Evolutionary conservation across 2,113 vertebrate genomes (phyloP).

Genomic region (Cricetomys ansorgei): DNA sequence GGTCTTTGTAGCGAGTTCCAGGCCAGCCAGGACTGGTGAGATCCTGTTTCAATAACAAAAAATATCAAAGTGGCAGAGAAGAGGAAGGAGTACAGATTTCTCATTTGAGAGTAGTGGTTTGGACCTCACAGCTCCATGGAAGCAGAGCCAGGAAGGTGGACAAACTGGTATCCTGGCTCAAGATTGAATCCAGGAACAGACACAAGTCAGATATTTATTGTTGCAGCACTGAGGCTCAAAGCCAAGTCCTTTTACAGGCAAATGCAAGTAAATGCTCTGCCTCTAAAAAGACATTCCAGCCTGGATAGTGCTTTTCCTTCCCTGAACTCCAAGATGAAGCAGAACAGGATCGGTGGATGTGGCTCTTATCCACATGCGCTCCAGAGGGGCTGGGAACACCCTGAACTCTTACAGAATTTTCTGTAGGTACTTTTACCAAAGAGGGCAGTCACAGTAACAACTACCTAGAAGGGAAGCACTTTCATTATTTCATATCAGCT

Average conservation of each 20-base stretch:
- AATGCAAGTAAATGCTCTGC: not conserved
- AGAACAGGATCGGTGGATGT: not conserved
- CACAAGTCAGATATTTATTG: not conserved
- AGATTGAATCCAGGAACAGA: not conserved
- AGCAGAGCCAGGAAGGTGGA: not conserved
- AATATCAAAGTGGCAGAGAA: not conserved
- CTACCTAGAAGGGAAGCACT: not conserved
- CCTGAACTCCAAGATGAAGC: not conserved
- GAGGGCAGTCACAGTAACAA: not conserved
- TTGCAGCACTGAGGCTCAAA: not conserved
- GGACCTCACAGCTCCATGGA: not conserved
- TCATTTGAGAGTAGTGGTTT: not conserved
- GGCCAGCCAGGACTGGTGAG: not conserved
- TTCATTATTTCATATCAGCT: not conserved
- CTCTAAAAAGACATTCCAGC: not conserved
- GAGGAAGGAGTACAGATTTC: not conserved
- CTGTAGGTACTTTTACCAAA: not conserved
- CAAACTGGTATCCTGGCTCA: not conserved
- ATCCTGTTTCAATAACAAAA: not conserved
- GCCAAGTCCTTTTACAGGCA: not conserved
- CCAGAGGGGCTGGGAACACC: not conserved
- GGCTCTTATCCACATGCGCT: not conserved
- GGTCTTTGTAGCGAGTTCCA: not conserved
- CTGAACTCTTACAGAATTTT: slow-evolving; percentile 11
- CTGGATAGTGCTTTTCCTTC: slow-evolving; percentile 1